Base-by-base conservation (phyloP, 1,140 invertebrate genomes). In the Drosophila nasuta region DNA sequence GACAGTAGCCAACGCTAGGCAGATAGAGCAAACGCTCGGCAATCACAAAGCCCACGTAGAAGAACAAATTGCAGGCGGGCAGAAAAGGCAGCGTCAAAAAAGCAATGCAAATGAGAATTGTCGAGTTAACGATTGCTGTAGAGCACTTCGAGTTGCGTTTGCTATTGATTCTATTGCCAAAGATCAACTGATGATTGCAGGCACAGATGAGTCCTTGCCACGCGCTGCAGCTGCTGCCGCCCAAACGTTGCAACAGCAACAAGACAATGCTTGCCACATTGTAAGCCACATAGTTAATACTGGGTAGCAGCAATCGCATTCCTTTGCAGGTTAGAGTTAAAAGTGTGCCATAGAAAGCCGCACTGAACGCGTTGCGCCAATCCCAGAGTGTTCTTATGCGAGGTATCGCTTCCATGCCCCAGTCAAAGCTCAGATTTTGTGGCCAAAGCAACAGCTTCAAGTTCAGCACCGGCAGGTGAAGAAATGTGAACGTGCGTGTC, bases 1-100 rank as follows among this genome's bases (percentile, higher is more conserved):
- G 95, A 91, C 98, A 99, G 94, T 98, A 99, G 25, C 98, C 98
- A 96, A 99, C 98, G 5, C 98, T 99, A 4, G 98, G 98, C 93
- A 98, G 96, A 93, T 99, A 99, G 0, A 99, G 94, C 17, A 99
- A 96, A 88, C 98, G 94, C 93, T 99, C 98, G 10, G 98, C 98
- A 7, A 99, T 96, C 17, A 99, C 98, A 93, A 99, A 99, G 5
- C 98, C 98, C 62, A 99, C 98, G 91, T 98, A 98, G 94, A 99
- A 98, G 92, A 99, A 95, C 68, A 96, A 92, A 94, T 99, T 99
- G 70, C 97, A 98, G 1, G 98, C 98, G 38, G 98, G 98, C 70
- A 99, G 93, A 93, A 99, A 99, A 58, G 98, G 97, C 54, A 99
- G 93, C 43, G 97, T 95, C 86, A 98, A 94, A 81, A 99, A 95